Conservation (phyloP, 2,113 vertebrate genomes). For the Triplophysa rosa region DNA sequence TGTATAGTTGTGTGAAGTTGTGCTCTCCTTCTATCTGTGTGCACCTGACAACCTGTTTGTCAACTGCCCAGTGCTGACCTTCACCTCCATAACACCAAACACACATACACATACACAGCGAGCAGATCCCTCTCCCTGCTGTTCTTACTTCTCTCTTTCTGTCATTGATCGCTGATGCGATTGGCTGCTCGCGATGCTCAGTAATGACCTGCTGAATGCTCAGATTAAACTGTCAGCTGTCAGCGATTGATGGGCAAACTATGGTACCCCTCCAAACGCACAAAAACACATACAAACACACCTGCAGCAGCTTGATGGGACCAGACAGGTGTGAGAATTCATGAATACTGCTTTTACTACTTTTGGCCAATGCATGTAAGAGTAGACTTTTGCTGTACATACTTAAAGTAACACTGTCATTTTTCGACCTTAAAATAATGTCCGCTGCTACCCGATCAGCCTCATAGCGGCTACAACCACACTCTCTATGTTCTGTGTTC, state of each 20-base stretch:
- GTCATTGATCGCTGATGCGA: conserved; percentile 99
- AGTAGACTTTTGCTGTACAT: too few species aligned
- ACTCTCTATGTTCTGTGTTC: too few species aligned
- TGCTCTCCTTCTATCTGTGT: conserved; percentile 84
- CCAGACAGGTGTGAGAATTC: conserved; percentile 81
- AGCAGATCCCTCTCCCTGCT: conserved; percentile 50
- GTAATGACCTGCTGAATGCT: conserved; percentile 98
- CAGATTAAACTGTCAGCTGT: conserved; percentile 99
- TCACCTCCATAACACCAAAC: conserved; percentile 80
- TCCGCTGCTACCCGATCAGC: too few species aligned
- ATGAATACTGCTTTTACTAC: too few species aligned
- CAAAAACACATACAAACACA: conserved; percentile 87
- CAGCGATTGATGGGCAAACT: conserved; percentile 98
- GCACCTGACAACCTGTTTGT: conserved; percentile 95
- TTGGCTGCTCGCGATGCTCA: conserved; percentile 94
- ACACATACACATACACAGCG: conserved; percentile 52
- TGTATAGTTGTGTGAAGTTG: conserved; percentile 58
- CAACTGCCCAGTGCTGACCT: conserved; percentile 91
- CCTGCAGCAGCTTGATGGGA: conserved; percentile 69
- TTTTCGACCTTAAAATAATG: too few species aligned
- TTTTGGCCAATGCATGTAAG: too few species aligned
- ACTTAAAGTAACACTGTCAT: too few species aligned
- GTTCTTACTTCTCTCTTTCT: conserved; percentile 73
- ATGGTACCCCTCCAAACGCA: conserved; percentile 89
- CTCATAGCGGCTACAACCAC: too few species aligned